Evolutionary conservation across 2,888 invertebrate species (phyloP).

Genomic region (Drepana falcataria): DNA sequence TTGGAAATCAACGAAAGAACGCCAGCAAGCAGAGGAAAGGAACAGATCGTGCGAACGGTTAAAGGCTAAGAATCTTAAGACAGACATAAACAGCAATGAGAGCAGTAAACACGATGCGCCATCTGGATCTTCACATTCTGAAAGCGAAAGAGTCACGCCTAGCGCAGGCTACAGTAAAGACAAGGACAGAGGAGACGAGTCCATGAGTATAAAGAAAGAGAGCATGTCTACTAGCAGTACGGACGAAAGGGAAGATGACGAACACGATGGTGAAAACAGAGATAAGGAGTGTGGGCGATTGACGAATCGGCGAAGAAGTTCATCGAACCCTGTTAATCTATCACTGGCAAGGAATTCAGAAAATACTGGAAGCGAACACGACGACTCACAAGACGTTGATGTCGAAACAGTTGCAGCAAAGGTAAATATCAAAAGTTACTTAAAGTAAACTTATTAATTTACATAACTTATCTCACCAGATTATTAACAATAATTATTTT

Average conservation of each 20-base stretch:
- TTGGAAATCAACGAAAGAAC: slow-evolving; percentile 80
- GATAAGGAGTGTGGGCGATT: slow-evolving; percentile 70
- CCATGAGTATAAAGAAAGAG: slow-evolving; percentile 73
- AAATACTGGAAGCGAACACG: slow-evolving; percentile 78
- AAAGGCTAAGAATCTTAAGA: slow-evolving; percentile 67
- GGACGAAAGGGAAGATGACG: slow-evolving; percentile 74
- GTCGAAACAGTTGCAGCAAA: slow-evolving; percentile 75
- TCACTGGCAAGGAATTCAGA: slow-evolving; percentile 80
- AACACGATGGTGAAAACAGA: slow-evolving; percentile 70
- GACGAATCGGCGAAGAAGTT: slow-evolving; percentile 82
- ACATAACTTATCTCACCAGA: neutral
- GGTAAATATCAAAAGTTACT: slow-evolving; percentile 34
- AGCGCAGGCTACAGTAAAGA: slow-evolving; percentile 73
- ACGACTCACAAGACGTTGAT: slow-evolving; percentile 75
- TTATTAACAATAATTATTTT: slow-evolving; percentile 5
- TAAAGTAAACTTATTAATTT: neutral
- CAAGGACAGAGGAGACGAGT: slow-evolving; percentile 60
- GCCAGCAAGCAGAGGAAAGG: slow-evolving; percentile 71
- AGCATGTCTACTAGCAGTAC: slow-evolving; percentile 74
- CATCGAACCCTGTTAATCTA: slow-evolving; percentile 90
- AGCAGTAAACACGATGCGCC: slow-evolving; percentile 74
- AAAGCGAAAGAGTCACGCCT: slow-evolving; percentile 69
- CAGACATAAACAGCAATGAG: slow-evolving; percentile 74
- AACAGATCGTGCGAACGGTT: slow-evolving; percentile 71
- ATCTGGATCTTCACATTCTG: slow-evolving; percentile 72